A percentile compares a stretch with the other conserved stretches of the same genome.
phyloP scores from a whole-genome alignment of 2,888 invertebrate species.

The Dolichopus griseipennis region DNA sequence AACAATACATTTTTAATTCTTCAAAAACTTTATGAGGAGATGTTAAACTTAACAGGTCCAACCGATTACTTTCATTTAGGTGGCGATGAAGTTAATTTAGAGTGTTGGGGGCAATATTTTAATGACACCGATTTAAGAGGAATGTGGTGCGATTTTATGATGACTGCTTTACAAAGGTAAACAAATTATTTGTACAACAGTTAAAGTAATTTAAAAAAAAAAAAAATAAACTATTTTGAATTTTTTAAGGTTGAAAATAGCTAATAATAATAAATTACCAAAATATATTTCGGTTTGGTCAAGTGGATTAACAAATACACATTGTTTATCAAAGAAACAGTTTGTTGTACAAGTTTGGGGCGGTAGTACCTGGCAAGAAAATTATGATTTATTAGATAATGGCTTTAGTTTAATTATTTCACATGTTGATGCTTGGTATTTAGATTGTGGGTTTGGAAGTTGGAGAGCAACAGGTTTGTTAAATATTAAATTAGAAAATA shows the following conservation, averaged over 20 bases:
- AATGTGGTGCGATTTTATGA: constrained; percentile 70
- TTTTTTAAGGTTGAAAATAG: constrained; percentile 35
- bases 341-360: constrained; percentile 74
- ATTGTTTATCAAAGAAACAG: constrained; percentile 53
- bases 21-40: constrained; percentile 64
- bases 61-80: constrained; percentile 75
- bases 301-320: constrained; percentile 63
- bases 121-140: constrained; percentile 69
- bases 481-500: not conserved
- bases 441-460: constrained; percentile 78
- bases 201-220: not conserved
- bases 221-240: not conserved
- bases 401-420: constrained; percentile 72
- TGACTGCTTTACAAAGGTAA: constrained; percentile 50
- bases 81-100: constrained; percentile 58
- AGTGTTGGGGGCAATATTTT: constrained; percentile 67
- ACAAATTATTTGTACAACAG: not conserved
- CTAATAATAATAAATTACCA: constrained; percentile 38
- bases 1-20: constrained; percentile 65
- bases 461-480: constrained; percentile 60
- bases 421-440: constrained; percentile 81
- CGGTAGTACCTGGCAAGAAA: constrained; percentile 71
- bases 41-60: constrained; percentile 63
- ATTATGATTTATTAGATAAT: constrained; percentile 63
- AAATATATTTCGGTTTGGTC: constrained; percentile 60